A percentile compares a stretch with the other conserved stretches of the same genome.
Evolutionary conservation across 2,888 invertebrate genomes (phyloP).

Genomic region (Noctua pronuba): DNA sequence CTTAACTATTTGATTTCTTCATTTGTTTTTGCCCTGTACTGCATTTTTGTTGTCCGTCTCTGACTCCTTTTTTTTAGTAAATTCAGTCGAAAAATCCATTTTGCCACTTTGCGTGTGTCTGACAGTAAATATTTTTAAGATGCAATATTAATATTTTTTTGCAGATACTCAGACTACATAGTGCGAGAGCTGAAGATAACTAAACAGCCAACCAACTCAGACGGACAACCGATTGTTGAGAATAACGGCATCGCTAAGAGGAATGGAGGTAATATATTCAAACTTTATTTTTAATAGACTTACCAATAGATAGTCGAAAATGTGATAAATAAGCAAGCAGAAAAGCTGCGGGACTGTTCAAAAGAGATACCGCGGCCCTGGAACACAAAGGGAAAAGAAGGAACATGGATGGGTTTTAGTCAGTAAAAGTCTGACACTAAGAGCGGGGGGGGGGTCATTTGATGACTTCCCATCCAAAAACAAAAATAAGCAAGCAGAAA

Average conservation of each 20-base stretch:
- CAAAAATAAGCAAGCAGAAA: not conserved
- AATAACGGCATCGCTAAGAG: constrained; percentile 87
- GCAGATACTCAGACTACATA: constrained; percentile 95
- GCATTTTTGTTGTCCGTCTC: no score
- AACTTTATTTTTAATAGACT: not conserved
- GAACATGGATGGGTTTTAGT: no score
- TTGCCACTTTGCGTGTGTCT: not conserved
- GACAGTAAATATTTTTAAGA: not conserved
- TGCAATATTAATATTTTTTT: constrained; percentile 14
- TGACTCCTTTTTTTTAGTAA: not conserved
- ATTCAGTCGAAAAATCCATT: not conserved
- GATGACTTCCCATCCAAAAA: no score
- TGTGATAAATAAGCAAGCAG: not conserved
- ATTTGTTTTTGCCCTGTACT: no score
- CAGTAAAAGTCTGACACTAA: no score
- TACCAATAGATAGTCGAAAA: not conserved
- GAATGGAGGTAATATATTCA: constrained; percentile 82
- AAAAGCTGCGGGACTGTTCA: no score
- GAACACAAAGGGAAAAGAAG: no score
- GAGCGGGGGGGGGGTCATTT: no score
- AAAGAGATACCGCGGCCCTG: no score
- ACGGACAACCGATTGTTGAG: constrained; percentile 87
- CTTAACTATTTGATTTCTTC: no score
- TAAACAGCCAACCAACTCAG: constrained; percentile 82
- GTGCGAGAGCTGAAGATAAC: constrained; percentile 94